Conservation (phyloP, 2,113 vertebrate species). For the Percina caprodes region DNA sequence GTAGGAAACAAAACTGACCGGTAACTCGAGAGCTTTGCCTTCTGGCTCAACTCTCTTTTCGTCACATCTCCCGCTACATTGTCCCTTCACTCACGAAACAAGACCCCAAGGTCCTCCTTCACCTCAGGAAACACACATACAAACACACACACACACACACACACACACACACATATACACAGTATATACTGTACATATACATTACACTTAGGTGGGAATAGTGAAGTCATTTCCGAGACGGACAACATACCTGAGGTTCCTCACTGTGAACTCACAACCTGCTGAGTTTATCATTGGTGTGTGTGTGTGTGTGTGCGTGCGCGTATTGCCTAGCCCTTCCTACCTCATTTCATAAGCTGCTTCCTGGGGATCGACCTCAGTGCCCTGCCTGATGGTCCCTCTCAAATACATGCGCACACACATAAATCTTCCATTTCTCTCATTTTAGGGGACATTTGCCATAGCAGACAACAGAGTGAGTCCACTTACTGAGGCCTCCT, state of each 20-base stretch:
- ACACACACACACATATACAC: no score
- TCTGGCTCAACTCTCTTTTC: no score
- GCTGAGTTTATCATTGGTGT: conserved; percentile 1
- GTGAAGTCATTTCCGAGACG: background rate
- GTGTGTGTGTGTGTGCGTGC: background rate
- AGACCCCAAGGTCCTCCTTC: no score
- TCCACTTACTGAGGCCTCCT: conserved; percentile 12
- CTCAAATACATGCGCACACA: background rate
- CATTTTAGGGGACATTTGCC: background rate
- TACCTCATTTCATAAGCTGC: conserved; percentile 46
- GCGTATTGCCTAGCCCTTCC: background rate
- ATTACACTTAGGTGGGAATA: background rate
- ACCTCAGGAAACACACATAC: no score
- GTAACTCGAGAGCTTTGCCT: no score
- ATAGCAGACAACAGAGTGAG: background rate
- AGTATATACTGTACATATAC: background rate
- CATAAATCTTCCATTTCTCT: background rate
- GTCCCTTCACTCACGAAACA: no score
- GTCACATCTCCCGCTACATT: no score
- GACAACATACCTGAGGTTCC: background rate
- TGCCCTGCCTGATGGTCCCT: background rate
- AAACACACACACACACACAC: no score
- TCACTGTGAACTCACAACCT: background rate
- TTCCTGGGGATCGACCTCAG: conserved; percentile 11
- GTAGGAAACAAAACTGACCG: no score